phyloP scores from a whole-genome alignment of 2,888 invertebrate genomes.

The Carabus problematicus region DNA sequence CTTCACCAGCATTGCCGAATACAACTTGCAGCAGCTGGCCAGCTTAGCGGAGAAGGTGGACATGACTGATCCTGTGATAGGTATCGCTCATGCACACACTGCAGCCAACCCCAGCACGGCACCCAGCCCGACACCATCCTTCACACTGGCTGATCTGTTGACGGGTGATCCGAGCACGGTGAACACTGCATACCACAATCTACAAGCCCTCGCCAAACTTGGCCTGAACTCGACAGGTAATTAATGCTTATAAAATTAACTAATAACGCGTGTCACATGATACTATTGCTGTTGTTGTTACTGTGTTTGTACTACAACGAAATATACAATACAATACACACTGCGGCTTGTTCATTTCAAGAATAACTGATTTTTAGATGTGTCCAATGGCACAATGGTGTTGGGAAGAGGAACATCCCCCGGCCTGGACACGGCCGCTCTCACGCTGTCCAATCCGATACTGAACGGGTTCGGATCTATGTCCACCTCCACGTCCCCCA shows the following conservation, averaged over 20 bases:
- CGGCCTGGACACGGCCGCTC: conserved; percentile 62
- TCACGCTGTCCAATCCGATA: conserved; percentile 54
- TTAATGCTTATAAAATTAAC: too few relatives aligned
- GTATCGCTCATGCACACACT: conserved; percentile 20
- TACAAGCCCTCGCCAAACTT: conserved; percentile 88
- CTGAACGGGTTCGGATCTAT: conserved; percentile 67
- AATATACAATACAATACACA: background rate
- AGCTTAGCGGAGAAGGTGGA: conserved; percentile 74
- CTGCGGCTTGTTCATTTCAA: background rate
- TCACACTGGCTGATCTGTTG: conserved; percentile 79
- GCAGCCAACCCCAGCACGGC: conserved; percentile 52
- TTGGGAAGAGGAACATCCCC: conserved; percentile 68
- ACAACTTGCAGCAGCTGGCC: conserved; percentile 84
- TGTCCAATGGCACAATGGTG: conserved; percentile 60
- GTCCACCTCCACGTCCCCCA: conserved; percentile 70
- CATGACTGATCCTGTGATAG: conserved; percentile 51
- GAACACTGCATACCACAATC: conserved; percentile 83
- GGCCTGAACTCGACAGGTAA: conserved; percentile 74
- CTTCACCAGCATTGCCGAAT: conserved; percentile 81
- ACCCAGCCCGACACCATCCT: conserved; percentile 64
- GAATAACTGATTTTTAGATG: conserved; percentile 19
- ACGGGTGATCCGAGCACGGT: conserved; percentile 72
- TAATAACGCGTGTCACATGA: too few relatives aligned
- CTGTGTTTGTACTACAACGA: background rate
- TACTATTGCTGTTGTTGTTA: background rate